Percentiles rank a stretch among this genome's conserved stretches.
Evolutionary conservation across 2,797 vertebrate genomes (phyloP).

Genomic region (Tinamus major): DNA sequence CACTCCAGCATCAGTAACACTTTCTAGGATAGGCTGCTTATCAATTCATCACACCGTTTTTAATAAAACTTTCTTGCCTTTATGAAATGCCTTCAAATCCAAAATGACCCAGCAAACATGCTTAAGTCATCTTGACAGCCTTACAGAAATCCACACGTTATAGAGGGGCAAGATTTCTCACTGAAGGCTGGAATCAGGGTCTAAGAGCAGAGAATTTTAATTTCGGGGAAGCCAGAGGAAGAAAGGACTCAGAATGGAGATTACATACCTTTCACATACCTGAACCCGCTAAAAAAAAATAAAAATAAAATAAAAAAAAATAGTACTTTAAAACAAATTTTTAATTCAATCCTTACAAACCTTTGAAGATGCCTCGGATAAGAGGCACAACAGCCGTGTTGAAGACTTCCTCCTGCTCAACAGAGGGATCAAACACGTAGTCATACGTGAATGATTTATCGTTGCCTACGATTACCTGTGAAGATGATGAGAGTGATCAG

Average conservation of each 20-base stretch:
- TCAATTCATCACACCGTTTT: accelerated
- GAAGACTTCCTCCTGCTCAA: slow-evolving; percentile 96
- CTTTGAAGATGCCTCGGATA: slow-evolving; percentile 91
- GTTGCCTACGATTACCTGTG: slow-evolving; percentile 90
- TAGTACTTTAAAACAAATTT: accelerated
- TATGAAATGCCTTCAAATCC: background rate
- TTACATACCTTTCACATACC: no score
- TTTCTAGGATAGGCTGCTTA: background rate
- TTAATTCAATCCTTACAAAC: background rate
- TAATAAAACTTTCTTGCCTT: no score
- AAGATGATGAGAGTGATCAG: background rate
- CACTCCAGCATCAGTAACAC: accelerated
- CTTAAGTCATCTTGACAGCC: no score
- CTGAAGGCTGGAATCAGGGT: accelerated
- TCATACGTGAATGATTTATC: slow-evolving; percentile 96
- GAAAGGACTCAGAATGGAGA: accelerated
- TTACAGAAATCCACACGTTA: accelerated
- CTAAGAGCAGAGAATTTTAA: accelerated
- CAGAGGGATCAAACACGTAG: slow-evolving; percentile 91
- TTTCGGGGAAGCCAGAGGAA: no score
- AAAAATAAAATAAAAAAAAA: no score
- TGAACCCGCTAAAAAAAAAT: accelerated
- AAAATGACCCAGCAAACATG: background rate
- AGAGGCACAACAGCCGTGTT: slow-evolving; percentile 85
- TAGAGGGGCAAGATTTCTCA: background rate